Conservation (phyloP, 1,140 invertebrate species). For the Rhagoletis zephyria region DNA sequence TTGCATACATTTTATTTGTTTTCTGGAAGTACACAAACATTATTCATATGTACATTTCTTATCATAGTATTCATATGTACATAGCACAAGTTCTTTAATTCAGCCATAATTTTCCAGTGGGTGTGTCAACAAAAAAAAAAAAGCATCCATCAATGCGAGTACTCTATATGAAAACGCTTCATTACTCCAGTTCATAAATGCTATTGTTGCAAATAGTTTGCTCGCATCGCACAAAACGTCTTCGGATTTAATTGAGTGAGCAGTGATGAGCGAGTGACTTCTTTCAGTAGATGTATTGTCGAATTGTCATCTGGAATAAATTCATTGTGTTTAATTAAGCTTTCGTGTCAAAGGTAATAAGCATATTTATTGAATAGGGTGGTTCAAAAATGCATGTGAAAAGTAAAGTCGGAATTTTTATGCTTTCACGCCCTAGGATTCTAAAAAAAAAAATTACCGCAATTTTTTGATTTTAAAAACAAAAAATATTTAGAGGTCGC, state of each 20-base stretch:
- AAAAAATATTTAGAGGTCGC: too few species aligned
- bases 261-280: too few species aligned
- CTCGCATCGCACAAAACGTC: not conserved
- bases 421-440: too few species aligned
- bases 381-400: too few species aligned
- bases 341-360: not conserved
- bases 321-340: not conserved
- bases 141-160: not conserved
- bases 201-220: conserved; percentile 20
- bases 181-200: conserved; percentile 9
- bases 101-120: not conserved
- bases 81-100: not conserved
- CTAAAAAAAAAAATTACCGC: too few species aligned
- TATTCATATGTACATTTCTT: not conserved
- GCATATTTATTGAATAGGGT: not conserved
- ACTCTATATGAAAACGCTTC: not conserved
- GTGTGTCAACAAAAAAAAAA: conserved; percentile 15
- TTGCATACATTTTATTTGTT: not conserved
- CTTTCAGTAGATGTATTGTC: too few species aligned
- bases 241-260: conserved; percentile 9
- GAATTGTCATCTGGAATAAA: not conserved
- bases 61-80: not conserved
- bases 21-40: not conserved
- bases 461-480: too few species aligned
- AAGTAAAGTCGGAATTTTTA: too few species aligned